Base-by-base conservation (phyloP, 2,888 invertebrate genomes). In the Fragum fragum region DNA sequence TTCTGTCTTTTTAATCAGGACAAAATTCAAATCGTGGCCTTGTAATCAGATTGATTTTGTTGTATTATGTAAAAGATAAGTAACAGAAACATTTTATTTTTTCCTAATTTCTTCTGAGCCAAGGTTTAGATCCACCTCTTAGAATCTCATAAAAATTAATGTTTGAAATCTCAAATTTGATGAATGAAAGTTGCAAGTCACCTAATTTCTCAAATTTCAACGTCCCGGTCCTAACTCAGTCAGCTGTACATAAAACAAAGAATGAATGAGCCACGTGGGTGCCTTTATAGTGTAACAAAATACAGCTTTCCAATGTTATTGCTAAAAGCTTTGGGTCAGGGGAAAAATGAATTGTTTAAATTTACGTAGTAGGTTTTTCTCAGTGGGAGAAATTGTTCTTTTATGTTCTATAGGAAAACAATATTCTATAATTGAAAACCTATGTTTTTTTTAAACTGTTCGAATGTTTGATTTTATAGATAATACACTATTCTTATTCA, bases 201-300 rank as follows among this genome's bases (percentile, higher is more conserved):
- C 47, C 47, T 18, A 1, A 47, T 9, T 47, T 18, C 47, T 47
- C 47, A 47, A 47, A 47, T 47, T 18, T 47, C 47, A 47, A 47
- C 14, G 47, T 47, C 47, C n/a, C 47, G 47, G 47, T 47, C 14
- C 2, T 6, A 57, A 57, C 3, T 57, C 21, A 26, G 21, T 57
- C 26, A 47, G 14, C 47, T n/a, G n/a, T 47, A 9, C 14, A 47
- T 61, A 61, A 61, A 32, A 61, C 61, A 61, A 61, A 32, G 61
- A 61, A 29, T 29, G 61, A 32, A 61, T 32, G 61, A 21, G 61
- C 61, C 61, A 32, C 18, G 61, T 61, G 61, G 61, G 61, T 61
- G 32, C 29, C 61, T 32, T n/a, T 61, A 32, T 16, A 61, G 16
- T 29, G 61, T 61, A 61, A 61, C 61, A 28, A 61, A 61, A 61